phyloP scores from a whole-genome alignment of 2,797 vertebrate genomes.

The Graptemys geographica region DNA sequence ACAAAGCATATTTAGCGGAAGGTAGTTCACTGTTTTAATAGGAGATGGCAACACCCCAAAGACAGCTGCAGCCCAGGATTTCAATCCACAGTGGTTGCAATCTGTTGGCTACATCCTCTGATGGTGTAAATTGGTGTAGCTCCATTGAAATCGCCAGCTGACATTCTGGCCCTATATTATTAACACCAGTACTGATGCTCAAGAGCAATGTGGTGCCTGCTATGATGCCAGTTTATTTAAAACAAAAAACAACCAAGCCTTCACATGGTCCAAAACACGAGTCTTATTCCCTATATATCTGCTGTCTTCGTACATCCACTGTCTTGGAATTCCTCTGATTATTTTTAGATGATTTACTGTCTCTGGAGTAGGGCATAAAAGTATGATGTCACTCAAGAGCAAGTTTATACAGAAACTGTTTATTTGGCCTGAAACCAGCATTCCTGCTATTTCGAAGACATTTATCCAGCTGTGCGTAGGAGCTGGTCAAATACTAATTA shows the following conservation, averaged over 20 bases:
- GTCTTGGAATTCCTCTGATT: not conserved
- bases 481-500: not conserved
- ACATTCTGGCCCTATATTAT: not conserved
- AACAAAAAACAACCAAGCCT: not conserved
- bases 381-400: not conserved
- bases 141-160: not conserved
- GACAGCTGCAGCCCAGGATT: not conserved
- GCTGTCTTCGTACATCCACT: not conserved
- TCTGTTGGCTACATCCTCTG: not conserved
- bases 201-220: not conserved
- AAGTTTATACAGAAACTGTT: not conserved
- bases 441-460: not conserved
- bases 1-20: not conserved
- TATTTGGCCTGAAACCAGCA: constrained; percentile 9
- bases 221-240: fast-evolving
- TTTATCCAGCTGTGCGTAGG: not conserved
- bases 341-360: not conserved
- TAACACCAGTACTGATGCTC: fast-evolving
- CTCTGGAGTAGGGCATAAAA: not conserved
- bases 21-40: not conserved
- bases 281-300: not conserved
- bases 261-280: not conserved
- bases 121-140: not conserved
- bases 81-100: not conserved
- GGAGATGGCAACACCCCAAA: not conserved